Evolutionary conservation across 1,140 invertebrate genomes (phyloP), one percentile per base, ranked within the genome.

Genomic region (Eufriesea mexicana): DNA sequence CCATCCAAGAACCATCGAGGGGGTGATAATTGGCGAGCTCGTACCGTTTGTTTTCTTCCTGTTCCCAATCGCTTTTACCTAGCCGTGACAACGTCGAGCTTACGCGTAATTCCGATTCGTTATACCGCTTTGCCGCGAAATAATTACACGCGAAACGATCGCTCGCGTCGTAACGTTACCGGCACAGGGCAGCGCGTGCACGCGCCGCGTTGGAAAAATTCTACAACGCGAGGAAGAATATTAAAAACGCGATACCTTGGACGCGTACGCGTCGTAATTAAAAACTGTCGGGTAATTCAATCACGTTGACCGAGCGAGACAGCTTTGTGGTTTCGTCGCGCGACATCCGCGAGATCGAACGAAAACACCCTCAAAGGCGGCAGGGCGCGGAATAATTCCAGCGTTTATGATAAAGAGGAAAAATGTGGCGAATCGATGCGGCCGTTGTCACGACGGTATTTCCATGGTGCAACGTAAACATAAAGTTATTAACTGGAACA

Each of bases 401-500:
- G 14, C 57, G 70, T 73, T 73, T 47, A 55, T 16, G 78, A 54
- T 25, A 59, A 73, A 59, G 54, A 42, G 71, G 71, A 59, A 73
- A 75, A 61, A n/a, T 49, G n/a, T 20, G 55, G 45, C n/a, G 35
- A 42, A 71, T 54, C 49, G 28, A 55, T 55, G 20, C n/a, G 45
- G 16, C 7, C 25, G 14, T 25, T 49, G 28, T 54, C 8, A 16
- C 49, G 68, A 18, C 42, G 20, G 25, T 57, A 55, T 81, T 75
- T 75, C 61, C 61, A 47, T 20, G 61, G n/a, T 16, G 18, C 61
- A 55, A 45, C 51, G 72, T 67, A 81, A 81, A 81, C 79, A 81
- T 55, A 81, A 75, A 67, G 51, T 75, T 81, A 81, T 75, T 57
- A 81, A 75, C 72, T 55, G 49, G 42, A 75, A 75, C 72, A 81